Conservation (phyloP, 2,888 invertebrate genomes). For the Rhyacophila evoluta region DNA sequence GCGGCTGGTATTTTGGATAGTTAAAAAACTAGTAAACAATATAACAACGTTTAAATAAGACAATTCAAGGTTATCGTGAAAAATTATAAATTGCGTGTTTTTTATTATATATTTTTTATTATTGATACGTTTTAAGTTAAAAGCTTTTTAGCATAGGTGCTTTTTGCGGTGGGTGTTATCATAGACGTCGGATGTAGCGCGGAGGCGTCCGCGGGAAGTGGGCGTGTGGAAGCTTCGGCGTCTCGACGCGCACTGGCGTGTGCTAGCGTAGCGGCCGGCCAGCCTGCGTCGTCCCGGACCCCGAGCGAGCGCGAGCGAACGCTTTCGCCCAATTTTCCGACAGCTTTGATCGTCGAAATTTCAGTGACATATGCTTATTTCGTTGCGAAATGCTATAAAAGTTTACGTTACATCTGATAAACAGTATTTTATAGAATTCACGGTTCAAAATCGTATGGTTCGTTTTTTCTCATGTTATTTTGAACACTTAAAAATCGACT, state of each 20-base stretch:
- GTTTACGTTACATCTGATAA: neutral
- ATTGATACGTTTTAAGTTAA: neutral
- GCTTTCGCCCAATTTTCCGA: conserved; percentile 19
- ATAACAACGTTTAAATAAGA: neutral
- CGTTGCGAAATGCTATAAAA: conserved; percentile 9
- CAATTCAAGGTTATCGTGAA: neutral
- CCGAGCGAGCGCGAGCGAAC: neutral
- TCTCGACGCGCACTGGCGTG: conserved; percentile 49
- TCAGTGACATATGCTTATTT: conserved; percentile 29
- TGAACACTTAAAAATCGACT: too few species aligned
- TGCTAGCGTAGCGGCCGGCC: conserved; percentile 15
- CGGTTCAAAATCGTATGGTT: neutral
- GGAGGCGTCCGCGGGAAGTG: conserved; percentile 23
- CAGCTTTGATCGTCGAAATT: conserved; percentile 32
- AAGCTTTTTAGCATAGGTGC: neutral
- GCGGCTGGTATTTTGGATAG: neutral
- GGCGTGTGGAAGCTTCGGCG: conserved; percentile 38
- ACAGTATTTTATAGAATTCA: neutral
- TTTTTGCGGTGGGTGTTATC: neutral
- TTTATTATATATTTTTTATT: neutral
- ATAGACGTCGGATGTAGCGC: conserved; percentile 35
- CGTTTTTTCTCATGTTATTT: neutral
- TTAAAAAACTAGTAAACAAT: neutral
- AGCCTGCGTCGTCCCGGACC: conserved; percentile 18
- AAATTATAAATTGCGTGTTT: neutral